These are phyloP conservation scores for Desoria tigrina DNA, from an alignment of 2,888 invertebrate species.

Conservation along the genomic window DNA sequence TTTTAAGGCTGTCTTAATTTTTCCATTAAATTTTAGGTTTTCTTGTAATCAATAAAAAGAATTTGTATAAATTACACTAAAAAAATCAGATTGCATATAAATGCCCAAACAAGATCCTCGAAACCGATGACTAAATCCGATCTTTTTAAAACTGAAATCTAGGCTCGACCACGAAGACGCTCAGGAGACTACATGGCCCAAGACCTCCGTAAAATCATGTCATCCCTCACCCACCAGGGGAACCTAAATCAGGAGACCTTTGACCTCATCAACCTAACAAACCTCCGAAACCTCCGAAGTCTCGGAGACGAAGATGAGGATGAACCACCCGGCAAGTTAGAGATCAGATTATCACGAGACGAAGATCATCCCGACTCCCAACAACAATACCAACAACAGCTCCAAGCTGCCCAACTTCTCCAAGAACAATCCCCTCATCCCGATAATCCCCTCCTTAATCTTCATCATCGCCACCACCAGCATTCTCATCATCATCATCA, in stretches of 20 bases:
- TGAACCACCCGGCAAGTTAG: not conserved
- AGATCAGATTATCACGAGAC: too few species aligned
- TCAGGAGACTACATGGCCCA: conserved; percentile 71
- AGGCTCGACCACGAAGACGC: conserved; percentile 79
- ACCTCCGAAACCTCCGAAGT: not conserved
- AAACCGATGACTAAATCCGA: too few species aligned
- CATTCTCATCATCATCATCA: too few species aligned
- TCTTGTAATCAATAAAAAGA: too few species aligned
- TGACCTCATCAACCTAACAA: not conserved
- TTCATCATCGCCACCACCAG: conserved; percentile 13
- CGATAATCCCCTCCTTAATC: conserved; percentile 7
- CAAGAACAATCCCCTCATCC: conserved; percentile 9
- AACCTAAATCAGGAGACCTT: not conserved
- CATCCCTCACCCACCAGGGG: conserved; percentile 50
- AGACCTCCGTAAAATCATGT: conserved; percentile 61
- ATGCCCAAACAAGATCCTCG: too few species aligned
- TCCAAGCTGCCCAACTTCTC: conserved; percentile 16
- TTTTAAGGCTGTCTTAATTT: too few species aligned
- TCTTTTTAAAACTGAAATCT: too few species aligned
- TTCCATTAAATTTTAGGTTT: too few species aligned
- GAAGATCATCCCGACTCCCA: too few species aligned
- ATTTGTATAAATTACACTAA: too few species aligned
- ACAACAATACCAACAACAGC: not conserved
- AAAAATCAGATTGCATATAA: too few species aligned
- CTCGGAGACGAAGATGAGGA: not conserved